Base-by-base conservation (phyloP, 2,113 vertebrate species). In the Cinclus cinclus region DNA sequence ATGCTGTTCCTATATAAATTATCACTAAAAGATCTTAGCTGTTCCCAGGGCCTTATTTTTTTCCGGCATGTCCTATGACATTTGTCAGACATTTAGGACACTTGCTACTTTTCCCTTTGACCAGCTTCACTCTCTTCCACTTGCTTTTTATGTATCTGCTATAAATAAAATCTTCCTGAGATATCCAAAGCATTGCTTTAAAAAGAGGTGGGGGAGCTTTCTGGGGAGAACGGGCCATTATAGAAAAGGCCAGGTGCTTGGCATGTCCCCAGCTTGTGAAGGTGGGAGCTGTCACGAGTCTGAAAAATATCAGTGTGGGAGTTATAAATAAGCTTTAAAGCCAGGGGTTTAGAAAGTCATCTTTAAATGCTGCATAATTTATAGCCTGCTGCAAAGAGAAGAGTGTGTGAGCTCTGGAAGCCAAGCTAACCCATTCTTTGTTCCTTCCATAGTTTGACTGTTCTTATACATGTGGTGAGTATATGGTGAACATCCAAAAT, bases 301-400 rank as follows among this genome's bases (percentile, higher is more conserved):
- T 97, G 94, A 98, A 97, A 98, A 98, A 97, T 97, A 97, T 97
- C 97, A 96, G 95, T 96, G 94, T n/a, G 94, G 95, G 97, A 96
- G 98, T 97, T 97, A 97, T 98, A 98, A 98, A 98, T 98, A 98
- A 94, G 95, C 85, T 96, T 79, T 92, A 89, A 96, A 98, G 96
- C 97, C 97, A 97, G 81, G 92, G 91, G 92, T 98, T 98, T 96
- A 96, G 96, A 98, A 97, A 98, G 96, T 93, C 95, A 85, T 94
- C 96, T 96, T 97, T 97, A 98, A 98, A 97, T 96, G 92, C 97
- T 96, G 67, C 87, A 88, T 97, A 98, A 98, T 98, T 98, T 98
- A 98, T 92, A 96, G 94, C 82, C 28, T 94, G 17, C 90, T 92
- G 96, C 80, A 85, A 82, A 95, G 80, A 96, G 90, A 93, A 93